Conservation (phyloP, 2,113 vertebrate genomes). For the Papio anubis region DNA sequence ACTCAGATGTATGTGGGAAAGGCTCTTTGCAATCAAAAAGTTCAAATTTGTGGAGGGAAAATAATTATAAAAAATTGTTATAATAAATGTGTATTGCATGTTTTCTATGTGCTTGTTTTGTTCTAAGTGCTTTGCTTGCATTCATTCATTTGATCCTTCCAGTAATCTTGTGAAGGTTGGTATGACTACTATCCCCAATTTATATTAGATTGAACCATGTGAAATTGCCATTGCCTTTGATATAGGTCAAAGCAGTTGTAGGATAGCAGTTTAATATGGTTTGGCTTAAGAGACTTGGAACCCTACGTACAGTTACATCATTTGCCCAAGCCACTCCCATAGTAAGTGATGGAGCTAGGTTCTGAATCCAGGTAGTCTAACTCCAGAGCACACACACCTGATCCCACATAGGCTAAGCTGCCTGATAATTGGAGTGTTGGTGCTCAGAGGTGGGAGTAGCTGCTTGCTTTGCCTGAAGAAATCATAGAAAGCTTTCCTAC, state of each 20-base stretch:
- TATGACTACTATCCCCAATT: not conserved
- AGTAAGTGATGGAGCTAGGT: fast-evolving
- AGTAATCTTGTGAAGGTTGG: not conserved
- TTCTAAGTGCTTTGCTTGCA: not conserved
- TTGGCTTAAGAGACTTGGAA: not conserved
- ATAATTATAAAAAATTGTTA: not conserved
- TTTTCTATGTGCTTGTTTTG: not conserved
- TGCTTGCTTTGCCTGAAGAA: not conserved
- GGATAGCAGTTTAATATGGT: not conserved
- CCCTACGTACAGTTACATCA: fast-evolving
- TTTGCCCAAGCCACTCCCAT: not conserved
- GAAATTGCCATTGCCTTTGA: not conserved
- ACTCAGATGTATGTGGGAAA: not conserved
- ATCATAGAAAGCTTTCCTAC: not conserved
- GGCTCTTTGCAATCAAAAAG: not conserved
- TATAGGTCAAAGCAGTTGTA: not conserved
- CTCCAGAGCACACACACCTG: not conserved
- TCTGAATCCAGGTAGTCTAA: not conserved
- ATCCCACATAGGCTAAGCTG: fast-evolving
- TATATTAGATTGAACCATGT: not conserved
- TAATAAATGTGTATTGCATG: not conserved
- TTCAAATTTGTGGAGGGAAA: not conserved
- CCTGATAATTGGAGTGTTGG: not conserved
- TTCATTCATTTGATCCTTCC: not conserved
- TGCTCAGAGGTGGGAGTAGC: not conserved